Base-by-base conservation (phyloP, 2,797 vertebrate genomes). In the Enteromius fasciolatus region DNA sequence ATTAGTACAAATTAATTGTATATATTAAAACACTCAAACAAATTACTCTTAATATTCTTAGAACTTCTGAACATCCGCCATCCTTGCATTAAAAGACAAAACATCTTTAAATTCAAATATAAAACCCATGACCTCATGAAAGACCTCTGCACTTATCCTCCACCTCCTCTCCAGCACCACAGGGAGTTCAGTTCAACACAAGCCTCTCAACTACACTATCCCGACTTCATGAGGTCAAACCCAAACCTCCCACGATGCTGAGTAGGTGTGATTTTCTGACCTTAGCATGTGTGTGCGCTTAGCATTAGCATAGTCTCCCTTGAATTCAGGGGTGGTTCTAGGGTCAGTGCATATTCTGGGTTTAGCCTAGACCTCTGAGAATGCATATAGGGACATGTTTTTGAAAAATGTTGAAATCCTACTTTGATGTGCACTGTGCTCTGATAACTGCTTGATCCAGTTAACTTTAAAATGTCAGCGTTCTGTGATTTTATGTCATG, bases 221-320 rank as follows among this genome's bases (percentile, higher is more conserved):
- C 52, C 3, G 39, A 72, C 25, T 61, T 72, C 54, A 48, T 61
- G 39, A 81, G 68, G 79, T 73, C 79, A 81, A 81, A 64, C 54
- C 68, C 20, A 46, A 50, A 15, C 28, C 57, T 73, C 68, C 68
- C 79, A 63, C 48, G 14, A 20, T 25, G 68, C 3, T 0, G 12
- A 57, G 46, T 11, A 61, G 12, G 20, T 39, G 68, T 48, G 68
- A 14, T 70, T 80, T 59, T 70, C 25, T 80, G 18, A 73, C 68
- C 41, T 73, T 20, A 36, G 67, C 39, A 72, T 50, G 54, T 48
- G 33, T 59, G 68, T 50, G 68, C 1, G 6, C 33, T 23, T 48
- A 70, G 25, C 12, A 70, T 70, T 68, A 70, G 78, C 52, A 80
- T 50, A 80, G 50, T 46, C 67, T 70, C 52, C 7, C 7, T 31